A percentile compares a stretch with the other conserved stretches of the same genome.
Evolutionary conservation across 2,113 vertebrate genomes (phyloP).

Genomic region (Megaptera novaeangliae): DNA sequence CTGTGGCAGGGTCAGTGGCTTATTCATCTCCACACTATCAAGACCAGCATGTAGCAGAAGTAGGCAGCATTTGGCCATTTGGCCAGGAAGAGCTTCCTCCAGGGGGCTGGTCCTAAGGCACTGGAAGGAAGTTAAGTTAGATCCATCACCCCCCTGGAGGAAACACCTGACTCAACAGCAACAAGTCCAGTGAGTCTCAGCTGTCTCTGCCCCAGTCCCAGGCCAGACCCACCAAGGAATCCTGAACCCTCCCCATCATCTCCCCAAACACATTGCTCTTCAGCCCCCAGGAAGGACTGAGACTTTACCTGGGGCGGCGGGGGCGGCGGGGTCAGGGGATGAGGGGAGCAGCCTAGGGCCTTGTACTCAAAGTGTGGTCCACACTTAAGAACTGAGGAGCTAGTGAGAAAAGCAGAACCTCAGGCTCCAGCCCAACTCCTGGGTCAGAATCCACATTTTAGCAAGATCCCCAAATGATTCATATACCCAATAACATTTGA

Average conservation of each 20-base stretch:
- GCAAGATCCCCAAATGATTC: not conserved
- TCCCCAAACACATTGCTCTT: not conserved
- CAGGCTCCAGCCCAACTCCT: not conserved
- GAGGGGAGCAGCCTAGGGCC: not conserved
- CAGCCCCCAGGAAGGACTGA: not conserved
- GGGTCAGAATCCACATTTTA: constrained; percentile 9
- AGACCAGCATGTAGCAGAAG: not conserved
- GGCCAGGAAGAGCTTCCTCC: not conserved
- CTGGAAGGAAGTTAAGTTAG: not conserved
- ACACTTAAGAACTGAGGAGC: not conserved
- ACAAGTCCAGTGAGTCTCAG: not conserved
- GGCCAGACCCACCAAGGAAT: not conserved
- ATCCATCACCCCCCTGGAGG: not conserved
- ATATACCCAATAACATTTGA: not conserved
- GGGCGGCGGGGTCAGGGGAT: not conserved
- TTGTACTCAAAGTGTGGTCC: not conserved
- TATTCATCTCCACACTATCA: not conserved
- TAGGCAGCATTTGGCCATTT: not conserved
- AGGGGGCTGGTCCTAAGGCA: not conserved
- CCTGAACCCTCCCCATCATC: not conserved
- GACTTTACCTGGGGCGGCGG: not conserved
- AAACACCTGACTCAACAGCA: not conserved
- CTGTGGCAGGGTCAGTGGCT: not conserved
- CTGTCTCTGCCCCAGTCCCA: not conserved
- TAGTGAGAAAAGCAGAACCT: not conserved